Base-by-base conservation (phyloP, 1,140 invertebrate genomes). In the Drosophila lini region DNA sequence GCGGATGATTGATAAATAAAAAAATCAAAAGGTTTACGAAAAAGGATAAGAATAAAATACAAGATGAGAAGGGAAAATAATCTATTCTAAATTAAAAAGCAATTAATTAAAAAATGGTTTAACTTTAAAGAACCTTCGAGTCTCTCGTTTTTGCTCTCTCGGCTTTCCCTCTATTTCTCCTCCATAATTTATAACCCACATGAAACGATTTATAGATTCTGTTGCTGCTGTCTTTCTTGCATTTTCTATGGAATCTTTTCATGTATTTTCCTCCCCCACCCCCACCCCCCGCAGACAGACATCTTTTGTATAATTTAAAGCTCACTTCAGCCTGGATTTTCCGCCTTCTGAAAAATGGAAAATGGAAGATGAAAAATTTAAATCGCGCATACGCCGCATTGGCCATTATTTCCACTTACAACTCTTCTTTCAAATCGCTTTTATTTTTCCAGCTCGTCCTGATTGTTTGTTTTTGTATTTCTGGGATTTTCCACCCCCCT, bases 1-100 rank as follows among this genome's bases (percentile, higher is more conserved):
- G 64, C 82, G 83, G 52, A 86, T 85, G 82, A 85, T 85, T 81
- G 82, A 86, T 74, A 62, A 36, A 50, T 55, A 55, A 63, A 34
- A 15, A 40, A 38, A 42, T 22, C 22, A 22, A 22, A 22, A 22
- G 19, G 19, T 19, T 19, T 19, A 19, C 19, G 19, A 19, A 19
- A 19, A 19, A 19, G 19, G 19, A 19, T 19, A 19, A 19, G 19
- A 22, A 22, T 22, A 22, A 22, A 2, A 22, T 22, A 22, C 0
- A 22, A 22, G 22, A 22, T 22, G 22, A 22, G 22, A 22, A 3
- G 22, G 22, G 22, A 22, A 28, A 28, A 28, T 6, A 28, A 28
- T 5, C 5, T 28, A 28, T 28, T 5, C 25, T 5, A 28, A 28
- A 5, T 28, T 5, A 28, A 28, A 6, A 6, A 28, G 5, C 5